Conservation (phyloP, 2,113 vertebrate species). For the Anhinga rufa region DNA sequence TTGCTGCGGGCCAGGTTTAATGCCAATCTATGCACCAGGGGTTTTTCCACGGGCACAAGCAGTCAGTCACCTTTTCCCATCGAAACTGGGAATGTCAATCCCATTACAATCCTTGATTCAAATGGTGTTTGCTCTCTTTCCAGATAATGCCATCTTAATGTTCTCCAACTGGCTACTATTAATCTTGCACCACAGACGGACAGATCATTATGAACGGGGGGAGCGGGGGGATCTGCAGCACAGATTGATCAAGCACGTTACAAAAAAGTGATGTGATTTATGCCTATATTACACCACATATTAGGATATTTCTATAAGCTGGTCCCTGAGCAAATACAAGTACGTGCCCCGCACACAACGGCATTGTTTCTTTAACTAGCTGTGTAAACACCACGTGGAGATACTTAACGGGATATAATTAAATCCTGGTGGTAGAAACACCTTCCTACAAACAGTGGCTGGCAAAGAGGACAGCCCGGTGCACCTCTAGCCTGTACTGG, state of each 20-base stretch:
- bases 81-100: neutral
- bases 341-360: accelerated
- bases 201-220: neutral
- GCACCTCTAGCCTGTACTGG: neutral
- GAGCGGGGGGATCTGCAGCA: neutral
- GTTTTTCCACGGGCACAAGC: neutral
- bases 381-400: neutral
- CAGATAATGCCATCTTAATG: neutral
- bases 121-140: neutral
- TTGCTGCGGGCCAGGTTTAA: neutral
- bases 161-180: neutral
- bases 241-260: neutral
- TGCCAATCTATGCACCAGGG: accelerated
- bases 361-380: neutral
- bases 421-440: neutral
- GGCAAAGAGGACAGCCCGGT: neutral
- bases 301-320: neutral
- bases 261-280: neutral
- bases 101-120: neutral
- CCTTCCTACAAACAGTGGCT: neutral
- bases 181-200: neutral
- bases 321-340: neutral
- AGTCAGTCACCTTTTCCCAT: neutral
- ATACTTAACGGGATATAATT: accelerated
- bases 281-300: neutral